Evolutionary conservation across 2,888 invertebrate species (phyloP), one percentile per base, ranked within the genome.

Genomic region (Pseudanteris insignis): DNA sequence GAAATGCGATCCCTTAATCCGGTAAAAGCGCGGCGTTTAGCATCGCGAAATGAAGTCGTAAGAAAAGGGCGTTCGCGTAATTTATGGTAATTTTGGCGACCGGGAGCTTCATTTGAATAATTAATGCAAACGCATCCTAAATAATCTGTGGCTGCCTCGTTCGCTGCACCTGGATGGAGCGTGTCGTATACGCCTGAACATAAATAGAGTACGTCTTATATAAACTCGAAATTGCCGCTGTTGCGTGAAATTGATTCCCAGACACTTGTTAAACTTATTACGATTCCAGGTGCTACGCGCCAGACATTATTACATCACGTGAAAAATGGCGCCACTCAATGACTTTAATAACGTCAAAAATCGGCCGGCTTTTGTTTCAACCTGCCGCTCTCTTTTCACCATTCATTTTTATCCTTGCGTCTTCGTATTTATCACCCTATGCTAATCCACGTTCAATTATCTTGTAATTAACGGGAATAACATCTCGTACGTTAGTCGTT

Each of bases 121-220:
- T 78, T 78, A 78, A 78, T 78, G 77, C 76, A 78, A 76, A 75
- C 69, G 70, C 71, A 70, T 72, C 72, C 71, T 74, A 78, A 78
- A 77, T 77, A 77, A 76, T 69, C 70, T 64, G 67, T 62, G 65
- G 67, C 64, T 61, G 68, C 71, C 72, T 71, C 72, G 72, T 77
- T 76, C 65, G 66, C 58, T 64, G 72, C 76, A 76, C 73, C 73
- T 76, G 78, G 71, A 72, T 67, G 54, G 53, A 66, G 60, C 32
- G 58, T 65, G 61, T 63, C 67, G 54, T 53, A 47, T 60, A 60
- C 53, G 47, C 53, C 41, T 43, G 53, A 53, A 60, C 61, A 61
- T 61, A 61, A 61, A 72, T 68, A 55, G 59, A 67, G 62, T 36
- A 60, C 67, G 63, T 50, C 48, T 63, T 60, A 60, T 47, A 61